phyloP scores from a whole-genome alignment of 2,113 vertebrate genomes.

The Neotoma lepida region DNA sequence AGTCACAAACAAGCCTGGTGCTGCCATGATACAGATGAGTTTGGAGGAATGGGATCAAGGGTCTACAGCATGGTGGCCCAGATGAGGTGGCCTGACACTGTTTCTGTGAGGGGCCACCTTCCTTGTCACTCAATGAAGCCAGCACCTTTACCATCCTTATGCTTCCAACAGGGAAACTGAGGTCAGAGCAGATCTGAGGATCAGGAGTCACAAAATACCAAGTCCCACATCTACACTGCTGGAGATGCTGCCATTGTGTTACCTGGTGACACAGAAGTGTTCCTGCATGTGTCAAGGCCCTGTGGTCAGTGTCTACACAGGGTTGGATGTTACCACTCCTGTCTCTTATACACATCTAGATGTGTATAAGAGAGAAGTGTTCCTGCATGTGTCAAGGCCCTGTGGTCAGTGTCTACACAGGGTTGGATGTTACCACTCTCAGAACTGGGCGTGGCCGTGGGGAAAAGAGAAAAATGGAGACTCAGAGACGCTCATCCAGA shows the following conservation, averaged over 20 bases:
- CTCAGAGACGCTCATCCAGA: background rate
- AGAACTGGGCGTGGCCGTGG: background rate
- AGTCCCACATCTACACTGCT: background rate
- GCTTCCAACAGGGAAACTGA: background rate
- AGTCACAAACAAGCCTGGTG: background rate
- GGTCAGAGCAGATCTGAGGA: background rate
- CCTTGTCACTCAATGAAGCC: fast-evolving
- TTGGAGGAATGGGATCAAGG: background rate
- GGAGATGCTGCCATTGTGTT: background rate
- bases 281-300: background rate
- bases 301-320: background rate
- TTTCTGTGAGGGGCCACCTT: background rate
- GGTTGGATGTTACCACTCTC: fast-evolving
- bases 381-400: background rate
- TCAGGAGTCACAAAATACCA: no score
- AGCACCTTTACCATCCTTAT: no score
- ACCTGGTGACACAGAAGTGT: background rate
- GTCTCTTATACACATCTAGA: no score
- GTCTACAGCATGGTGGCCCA: background rate
- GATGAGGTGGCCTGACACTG: background rate
- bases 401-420: background rate
- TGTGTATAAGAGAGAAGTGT: no score
- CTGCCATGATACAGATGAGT: background rate
- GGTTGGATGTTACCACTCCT: no score
- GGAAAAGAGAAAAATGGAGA: background rate